Percentiles rank a stretch among this genome's conserved stretches.
Evolutionary conservation across 2,888 invertebrate genomes (phyloP).

Genomic region (Torymus tubicola): DNA sequence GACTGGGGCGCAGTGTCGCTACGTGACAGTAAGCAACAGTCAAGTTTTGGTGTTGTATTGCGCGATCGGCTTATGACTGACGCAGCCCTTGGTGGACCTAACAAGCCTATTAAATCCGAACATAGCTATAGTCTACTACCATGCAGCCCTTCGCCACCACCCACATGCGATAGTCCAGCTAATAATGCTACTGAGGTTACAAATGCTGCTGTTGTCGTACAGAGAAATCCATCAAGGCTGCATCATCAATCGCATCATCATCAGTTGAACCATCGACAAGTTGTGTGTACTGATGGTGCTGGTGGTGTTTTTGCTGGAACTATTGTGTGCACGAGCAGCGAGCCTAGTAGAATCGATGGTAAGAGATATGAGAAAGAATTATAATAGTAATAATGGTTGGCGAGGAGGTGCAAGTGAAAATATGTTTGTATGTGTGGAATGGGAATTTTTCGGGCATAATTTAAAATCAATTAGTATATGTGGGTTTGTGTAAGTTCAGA

Average conservation of each 20-base stretch:
- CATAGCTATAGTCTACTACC: constrained; percentile 89
- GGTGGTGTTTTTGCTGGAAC: constrained; percentile 60
- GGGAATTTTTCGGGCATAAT: too few species aligned
- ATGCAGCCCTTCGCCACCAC: constrained; percentile 71
- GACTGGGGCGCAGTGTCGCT: constrained; percentile 43
- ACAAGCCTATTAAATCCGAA: constrained; percentile 91
- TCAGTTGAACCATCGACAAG: neutral
- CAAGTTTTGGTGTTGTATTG: constrained; percentile 80
- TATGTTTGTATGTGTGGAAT: too few species aligned
- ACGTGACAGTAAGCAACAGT: constrained; percentile 26
- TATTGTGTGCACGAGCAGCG: constrained; percentile 60
- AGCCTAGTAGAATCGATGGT: constrained; percentile 71
- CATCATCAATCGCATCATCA: neutral
- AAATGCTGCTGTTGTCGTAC: too few species aligned
- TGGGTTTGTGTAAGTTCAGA: too few species aligned
- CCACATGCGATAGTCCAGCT: too few species aligned
- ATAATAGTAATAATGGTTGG: too few species aligned
- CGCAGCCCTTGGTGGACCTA: constrained; percentile 84
- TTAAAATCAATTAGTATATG: too few species aligned
- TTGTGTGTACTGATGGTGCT: constrained; percentile 37
- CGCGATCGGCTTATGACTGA: constrained; percentile 94
- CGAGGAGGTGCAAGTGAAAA: too few species aligned
- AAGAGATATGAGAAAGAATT: neutral
- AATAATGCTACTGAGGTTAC: too few species aligned
- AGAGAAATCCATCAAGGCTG: neutral